Evolutionary conservation across 2,888 invertebrate genomes (phyloP).

Genomic region (Sipunculus nudus): DNA sequence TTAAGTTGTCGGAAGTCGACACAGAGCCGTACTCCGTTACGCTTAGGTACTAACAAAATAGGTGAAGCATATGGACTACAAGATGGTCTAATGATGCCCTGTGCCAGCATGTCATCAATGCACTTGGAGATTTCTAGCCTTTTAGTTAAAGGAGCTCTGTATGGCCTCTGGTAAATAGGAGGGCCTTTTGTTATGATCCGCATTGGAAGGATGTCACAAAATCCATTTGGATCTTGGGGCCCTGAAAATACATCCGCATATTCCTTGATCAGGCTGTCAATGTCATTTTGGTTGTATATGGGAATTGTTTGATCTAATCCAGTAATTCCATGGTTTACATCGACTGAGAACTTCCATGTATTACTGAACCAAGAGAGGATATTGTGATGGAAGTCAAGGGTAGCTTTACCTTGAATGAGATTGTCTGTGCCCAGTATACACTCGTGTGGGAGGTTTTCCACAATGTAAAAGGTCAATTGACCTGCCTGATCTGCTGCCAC

Average conservation of each 20-base stretch:
- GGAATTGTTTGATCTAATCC: slow-evolving; percentile 2
- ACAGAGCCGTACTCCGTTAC: slow-evolving; percentile 18
- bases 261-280: neutral
- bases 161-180: slow-evolving; percentile 12
- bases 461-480: neutral
- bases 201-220: neutral
- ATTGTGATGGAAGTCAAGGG: neutral
- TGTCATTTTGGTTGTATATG: neutral
- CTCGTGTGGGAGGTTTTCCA: neutral
- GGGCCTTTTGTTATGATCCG: too few species aligned
- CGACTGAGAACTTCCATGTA: neutral
- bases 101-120: slow-evolving; percentile 14
- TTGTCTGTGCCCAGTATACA: neutral
- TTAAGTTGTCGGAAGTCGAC: slow-evolving; percentile 21
- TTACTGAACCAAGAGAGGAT: neutral
- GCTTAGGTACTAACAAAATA: slow-evolving; percentile 14
- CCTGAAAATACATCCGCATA: slow-evolving; percentile 13
- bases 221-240: neutral
- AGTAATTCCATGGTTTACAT: neutral
- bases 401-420: neutral
- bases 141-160: slow-evolving; percentile 10
- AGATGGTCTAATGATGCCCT: slow-evolving; percentile 9
- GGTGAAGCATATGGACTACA: slow-evolving; percentile 8
- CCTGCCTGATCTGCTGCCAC: neutral
- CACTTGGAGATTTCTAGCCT: slow-evolving; percentile 4